phyloP scores from a whole-genome alignment of 2,888 invertebrate genomes.

The Xiphydria camelus region DNA sequence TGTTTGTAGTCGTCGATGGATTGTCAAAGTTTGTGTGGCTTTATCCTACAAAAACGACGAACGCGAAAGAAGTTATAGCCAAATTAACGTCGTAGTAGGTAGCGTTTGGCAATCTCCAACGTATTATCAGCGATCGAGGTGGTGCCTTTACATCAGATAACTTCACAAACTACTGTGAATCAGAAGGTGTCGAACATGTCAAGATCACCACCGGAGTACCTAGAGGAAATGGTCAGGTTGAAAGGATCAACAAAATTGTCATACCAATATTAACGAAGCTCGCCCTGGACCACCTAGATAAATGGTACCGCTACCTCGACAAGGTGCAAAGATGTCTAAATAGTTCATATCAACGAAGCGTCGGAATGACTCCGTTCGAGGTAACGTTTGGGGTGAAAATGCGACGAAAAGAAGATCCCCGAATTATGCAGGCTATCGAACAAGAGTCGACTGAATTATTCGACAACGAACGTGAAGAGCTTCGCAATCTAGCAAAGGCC shows the following conservation, averaged over 20 bases:
- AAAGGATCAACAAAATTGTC: constrained; percentile 24
- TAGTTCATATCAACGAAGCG: constrained; percentile 22
- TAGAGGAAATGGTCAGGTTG: constrained; percentile 25
- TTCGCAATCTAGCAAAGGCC: constrained; percentile 15
- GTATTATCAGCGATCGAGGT: constrained; percentile 19
- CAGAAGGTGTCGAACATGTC: constrained; percentile 16
- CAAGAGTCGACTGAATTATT: constrained; percentile 12
- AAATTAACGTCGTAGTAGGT: constrained; percentile 10
- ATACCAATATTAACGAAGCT: constrained; percentile 27
- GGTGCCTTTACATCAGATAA: constrained; percentile 18
- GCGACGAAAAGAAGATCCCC: constrained; percentile 9
- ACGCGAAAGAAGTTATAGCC: constrained; percentile 13
- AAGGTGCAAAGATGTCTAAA: constrained; percentile 23
- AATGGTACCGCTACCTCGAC: constrained; percentile 25
- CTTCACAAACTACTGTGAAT: constrained; percentile 11
- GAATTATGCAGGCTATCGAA: constrained; percentile 5
- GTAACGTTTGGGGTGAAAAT: constrained; percentile 18
- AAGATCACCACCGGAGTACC: constrained; percentile 18
- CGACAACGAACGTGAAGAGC: constrained; percentile 13
- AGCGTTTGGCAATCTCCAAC: constrained; percentile 17
- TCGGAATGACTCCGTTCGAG: constrained; percentile 25
- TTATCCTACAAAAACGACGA: constrained; percentile 18
- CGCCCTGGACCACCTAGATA: constrained; percentile 13
- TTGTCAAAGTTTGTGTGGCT: constrained; percentile 19
- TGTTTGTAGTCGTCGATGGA: constrained; percentile 14